Base-by-base conservation (phyloP, 2,888 invertebrate species). In the Sphaeridia pumilis region DNA sequence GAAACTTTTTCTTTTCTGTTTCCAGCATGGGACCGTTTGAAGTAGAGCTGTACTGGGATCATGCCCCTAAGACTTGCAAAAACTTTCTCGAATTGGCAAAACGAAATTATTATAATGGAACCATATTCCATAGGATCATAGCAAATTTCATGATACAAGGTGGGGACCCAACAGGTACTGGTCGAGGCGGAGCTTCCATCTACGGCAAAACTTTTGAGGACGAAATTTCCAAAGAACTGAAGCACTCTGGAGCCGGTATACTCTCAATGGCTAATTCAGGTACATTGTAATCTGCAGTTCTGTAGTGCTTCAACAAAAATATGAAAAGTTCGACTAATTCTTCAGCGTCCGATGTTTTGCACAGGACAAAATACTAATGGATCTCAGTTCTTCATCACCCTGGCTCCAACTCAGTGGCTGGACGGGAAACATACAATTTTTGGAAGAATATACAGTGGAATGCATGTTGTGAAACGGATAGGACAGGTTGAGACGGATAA, bases 401-500 rank as follows among this genome's bases (percentile, higher is more conserved):
- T 98, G 56, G 93, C 87, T 0, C 94, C 97, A 1, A 90, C 94
- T 0, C 94, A 95, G 67, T 97, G 97, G 93, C 75, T 98, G 34
- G 97, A 98, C 74, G 87, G 90, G 12, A 95, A 95, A 70, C 97
- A 99, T 72, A 79, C 94, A 2, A 93, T 99, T 68, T 98, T 98
- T 73, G 98, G 88, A 64, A 77, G 95, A 60, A 77, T 95, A 4
- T 78, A 83, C 67, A 76, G 79, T 50, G 95, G 95, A 1, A 92
- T 95, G 87, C 76, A 81, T 61, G 87, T 89, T 31, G 83, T 95
- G 0, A 87, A 92, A 69, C 77, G 93, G 67, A 87, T 98, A 65
- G 94, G 94, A 7, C 75, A 90, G 67, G 88, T 92, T 2, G 94
- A 95, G 70, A 92, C 90, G 38, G 95, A 97, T 70, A 84, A 83